These are phyloP conservation scores for Myrmophylax atrothorax DNA, from an alignment of 2,113 vertebrate species.

Conservation along the genomic window DNA sequence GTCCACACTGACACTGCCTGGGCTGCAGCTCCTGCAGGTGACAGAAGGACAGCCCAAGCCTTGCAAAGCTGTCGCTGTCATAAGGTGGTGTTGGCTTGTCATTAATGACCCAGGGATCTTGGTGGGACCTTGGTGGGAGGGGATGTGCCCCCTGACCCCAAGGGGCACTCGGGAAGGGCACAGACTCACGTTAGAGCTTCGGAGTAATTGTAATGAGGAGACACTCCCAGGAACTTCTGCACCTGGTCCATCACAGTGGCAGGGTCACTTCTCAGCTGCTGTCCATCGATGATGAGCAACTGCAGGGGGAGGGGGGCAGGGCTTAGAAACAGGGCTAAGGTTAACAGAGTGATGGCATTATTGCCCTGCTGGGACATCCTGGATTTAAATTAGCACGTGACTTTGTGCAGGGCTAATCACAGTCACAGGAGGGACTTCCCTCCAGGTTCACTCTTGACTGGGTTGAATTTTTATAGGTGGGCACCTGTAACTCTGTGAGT, in stretches of 20 bases:
- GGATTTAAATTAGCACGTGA: not conserved
- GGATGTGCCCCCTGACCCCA: not conserved
- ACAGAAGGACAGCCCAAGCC: not conserved
- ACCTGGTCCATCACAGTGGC: conserved; percentile 94
- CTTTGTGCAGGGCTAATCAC: not conserved
- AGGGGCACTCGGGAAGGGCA: not conserved
- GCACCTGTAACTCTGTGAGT: not conserved
- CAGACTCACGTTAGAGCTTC: conserved; percentile 92
- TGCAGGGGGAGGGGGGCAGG: conserved; percentile 56
- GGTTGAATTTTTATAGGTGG: not conserved
- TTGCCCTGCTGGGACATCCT: not conserved
- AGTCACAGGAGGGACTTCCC: not conserved
- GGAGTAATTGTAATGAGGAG: conserved; percentile 94
- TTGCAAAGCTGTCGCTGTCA: not conserved
- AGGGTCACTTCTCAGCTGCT: conserved; percentile 93
- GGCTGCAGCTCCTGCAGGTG: not conserved
- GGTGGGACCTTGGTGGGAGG: not conserved
- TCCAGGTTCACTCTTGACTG: not conserved
- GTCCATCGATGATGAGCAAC: conserved; percentile 96
- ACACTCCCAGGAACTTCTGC: conserved; percentile 93
- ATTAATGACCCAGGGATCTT: not conserved
- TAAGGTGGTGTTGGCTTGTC: not conserved
- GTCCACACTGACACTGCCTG: not conserved
- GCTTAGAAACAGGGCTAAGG: not conserved
- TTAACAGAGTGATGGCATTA: not conserved